Conservation (phyloP, 92 coral and sea anemone genomes). For the Heteractis magnifica region DNA sequence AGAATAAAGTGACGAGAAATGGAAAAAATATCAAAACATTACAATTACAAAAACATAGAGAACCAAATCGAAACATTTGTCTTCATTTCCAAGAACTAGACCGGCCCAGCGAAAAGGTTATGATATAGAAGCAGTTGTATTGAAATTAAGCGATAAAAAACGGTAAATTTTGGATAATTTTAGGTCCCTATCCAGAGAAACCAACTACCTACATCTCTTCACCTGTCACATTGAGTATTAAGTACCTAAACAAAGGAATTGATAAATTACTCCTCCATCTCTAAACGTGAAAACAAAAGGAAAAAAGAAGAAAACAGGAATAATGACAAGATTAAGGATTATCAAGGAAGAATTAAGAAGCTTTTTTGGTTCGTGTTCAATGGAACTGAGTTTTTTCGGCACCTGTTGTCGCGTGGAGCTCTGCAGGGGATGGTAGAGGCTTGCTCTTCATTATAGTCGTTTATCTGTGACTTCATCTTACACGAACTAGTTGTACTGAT, state of each 20-base stretch:
- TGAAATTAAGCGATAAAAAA: too few species aligned
- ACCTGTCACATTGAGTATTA: not conserved
- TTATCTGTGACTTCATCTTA: not conserved
- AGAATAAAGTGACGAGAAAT: too few species aligned
- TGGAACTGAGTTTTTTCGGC: not conserved
- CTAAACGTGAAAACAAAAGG: not conserved
- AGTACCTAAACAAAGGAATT: not conserved
- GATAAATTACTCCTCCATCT: constrained; percentile 1
- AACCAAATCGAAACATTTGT: too few species aligned
- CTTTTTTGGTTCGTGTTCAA: constrained; percentile 2
- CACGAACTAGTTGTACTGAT: not conserved
- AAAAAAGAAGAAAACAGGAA: not conserved
- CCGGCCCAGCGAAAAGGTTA: not conserved
- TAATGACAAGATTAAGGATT: constrained; percentile 8
- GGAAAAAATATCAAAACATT: too few species aligned
- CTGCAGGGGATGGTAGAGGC: not conserved
- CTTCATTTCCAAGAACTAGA: too few species aligned
- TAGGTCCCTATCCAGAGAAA: not conserved
- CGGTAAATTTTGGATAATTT: not conserved
- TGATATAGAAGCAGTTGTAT: not conserved
- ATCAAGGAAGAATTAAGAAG: not conserved
- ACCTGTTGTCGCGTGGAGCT: not conserved
- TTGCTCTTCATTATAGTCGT: not conserved
- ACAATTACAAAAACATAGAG: too few species aligned
- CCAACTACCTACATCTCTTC: not conserved